Percentiles rank a stretch among this genome's conserved stretches.
Evolutionary conservation across 2,113 vertebrate species (phyloP).

Genomic region (Bagarius yarrelli): DNA sequence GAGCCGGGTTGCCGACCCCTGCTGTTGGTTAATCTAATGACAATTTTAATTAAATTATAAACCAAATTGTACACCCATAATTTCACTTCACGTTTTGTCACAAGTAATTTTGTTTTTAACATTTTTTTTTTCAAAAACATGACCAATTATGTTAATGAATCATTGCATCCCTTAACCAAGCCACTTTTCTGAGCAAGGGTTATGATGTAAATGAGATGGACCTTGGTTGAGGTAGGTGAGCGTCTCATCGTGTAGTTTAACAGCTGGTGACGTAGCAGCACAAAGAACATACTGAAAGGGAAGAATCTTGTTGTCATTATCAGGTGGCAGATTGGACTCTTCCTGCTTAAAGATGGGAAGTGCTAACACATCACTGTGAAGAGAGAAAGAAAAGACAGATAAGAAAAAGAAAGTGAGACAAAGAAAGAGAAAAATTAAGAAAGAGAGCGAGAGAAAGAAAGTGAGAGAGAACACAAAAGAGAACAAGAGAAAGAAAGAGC

Average conservation of each 20-base stretch:
- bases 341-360: slow-evolving; percentile 99
- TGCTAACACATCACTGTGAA: slow-evolving; percentile 87
- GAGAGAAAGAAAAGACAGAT: background rate
- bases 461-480: no score
- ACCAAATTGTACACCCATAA: no score
- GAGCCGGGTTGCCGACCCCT: no score
- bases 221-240: slow-evolving; percentile 99
- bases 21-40: no score
- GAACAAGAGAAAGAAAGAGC: no score
- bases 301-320: slow-evolving; percentile 88
- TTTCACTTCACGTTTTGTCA: no score
- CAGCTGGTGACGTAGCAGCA: slow-evolving; percentile 92
- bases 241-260: slow-evolving; percentile 96
- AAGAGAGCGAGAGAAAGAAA: no score
- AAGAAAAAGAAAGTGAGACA: background rate
- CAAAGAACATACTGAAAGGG: slow-evolving; percentile 98
- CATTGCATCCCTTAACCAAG: background rate
- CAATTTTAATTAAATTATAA: no score
- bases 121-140: background rate
- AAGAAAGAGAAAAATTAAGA: no score
- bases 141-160: background rate
- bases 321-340: slow-evolving; percentile 88
- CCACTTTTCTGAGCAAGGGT: background rate
- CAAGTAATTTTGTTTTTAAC: no score
- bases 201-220: slow-evolving; percentile 49